Conservation (phyloP, 2,113 vertebrate species). For the Pyrgilauda ruficollis region DNA sequence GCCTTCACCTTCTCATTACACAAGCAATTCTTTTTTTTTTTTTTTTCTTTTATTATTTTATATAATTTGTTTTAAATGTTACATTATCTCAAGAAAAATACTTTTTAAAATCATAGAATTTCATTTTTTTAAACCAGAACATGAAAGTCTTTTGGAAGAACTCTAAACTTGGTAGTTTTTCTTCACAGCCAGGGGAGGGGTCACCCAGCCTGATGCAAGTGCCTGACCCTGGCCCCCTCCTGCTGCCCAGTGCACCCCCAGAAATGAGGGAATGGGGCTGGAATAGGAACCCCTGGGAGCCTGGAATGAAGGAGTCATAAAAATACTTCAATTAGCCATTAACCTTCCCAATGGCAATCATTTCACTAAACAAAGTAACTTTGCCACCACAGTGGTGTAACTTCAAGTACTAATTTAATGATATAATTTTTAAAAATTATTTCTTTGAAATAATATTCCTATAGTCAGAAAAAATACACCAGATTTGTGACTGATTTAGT, state of each 20-base stretch:
- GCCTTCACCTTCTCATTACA: slow-evolving; percentile 67
- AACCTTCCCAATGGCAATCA: slow-evolving; percentile 69
- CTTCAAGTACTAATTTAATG: slow-evolving; percentile 80
- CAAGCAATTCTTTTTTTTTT: slow-evolving; percentile 60
- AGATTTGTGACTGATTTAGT: slow-evolving; percentile 73
- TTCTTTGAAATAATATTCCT: slow-evolving; percentile 82
- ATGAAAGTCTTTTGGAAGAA: slow-evolving; percentile 80
- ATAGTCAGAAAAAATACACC: slow-evolving; percentile 78
- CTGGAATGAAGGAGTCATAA: slow-evolving; percentile 71
- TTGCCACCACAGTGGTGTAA: slow-evolving; percentile 68
- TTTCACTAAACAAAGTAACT: slow-evolving; percentile 62
- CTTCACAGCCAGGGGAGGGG: slow-evolving; percentile 33
- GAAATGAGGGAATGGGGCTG: slow-evolving; percentile 46
- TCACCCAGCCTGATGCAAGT: slow-evolving; percentile 38
- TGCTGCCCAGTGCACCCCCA: slow-evolving; percentile 53
- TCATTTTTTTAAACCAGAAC: slow-evolving; percentile 74
- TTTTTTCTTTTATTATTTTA: slow-evolving; percentile 60
- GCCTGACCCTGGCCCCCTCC: slow-evolving; percentile 32
- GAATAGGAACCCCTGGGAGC: slow-evolving; percentile 62
- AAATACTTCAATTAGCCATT: slow-evolving; percentile 75
- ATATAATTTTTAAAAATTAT: slow-evolving; percentile 71
- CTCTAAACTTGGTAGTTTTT: slow-evolving; percentile 68
- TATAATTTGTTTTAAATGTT: slow-evolving; percentile 81
- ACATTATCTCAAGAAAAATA: slow-evolving; percentile 83
- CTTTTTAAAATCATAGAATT: slow-evolving; percentile 79